Conservation (phyloP, 2,888 invertebrate genomes). For the Volucella inanis region DNA sequence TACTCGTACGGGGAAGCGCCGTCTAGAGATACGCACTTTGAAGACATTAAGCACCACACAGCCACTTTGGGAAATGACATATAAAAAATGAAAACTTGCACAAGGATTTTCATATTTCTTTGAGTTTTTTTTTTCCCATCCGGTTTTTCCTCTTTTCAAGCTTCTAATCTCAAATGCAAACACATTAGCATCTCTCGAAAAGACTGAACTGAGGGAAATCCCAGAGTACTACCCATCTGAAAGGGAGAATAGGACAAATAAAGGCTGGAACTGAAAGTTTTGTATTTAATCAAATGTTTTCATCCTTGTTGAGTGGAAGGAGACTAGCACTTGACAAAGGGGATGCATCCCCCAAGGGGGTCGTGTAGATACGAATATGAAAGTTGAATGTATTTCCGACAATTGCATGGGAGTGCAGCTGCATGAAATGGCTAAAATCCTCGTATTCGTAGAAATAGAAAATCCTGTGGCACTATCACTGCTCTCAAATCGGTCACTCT, state of each 20-base stretch:
- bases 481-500: background rate
- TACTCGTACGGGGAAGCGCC: background rate
- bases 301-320: background rate
- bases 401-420: constrained; percentile 73
- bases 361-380: constrained; percentile 34
- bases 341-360: constrained; percentile 67
- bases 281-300: constrained; percentile 63
- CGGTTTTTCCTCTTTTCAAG: background rate
- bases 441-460: background rate
- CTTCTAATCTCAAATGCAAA: constrained; percentile 70
- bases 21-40: constrained; percentile 44
- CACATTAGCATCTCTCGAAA: constrained; percentile 64
- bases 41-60: constrained; percentile 53
- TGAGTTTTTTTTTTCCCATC: constrained; percentile 11
- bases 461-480: constrained; percentile 62
- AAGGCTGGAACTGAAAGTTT: constrained; percentile 49
- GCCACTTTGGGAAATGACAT: constrained; percentile 67
- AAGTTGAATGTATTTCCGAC: constrained; percentile 18
- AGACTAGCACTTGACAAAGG: background rate
- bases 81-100: constrained; percentile 59
- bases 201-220: background rate
- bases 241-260: constrained; percentile 11
- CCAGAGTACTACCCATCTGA: background rate
- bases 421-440: constrained; percentile 29
- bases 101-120: constrained; percentile 31